Evolutionary conservation across 2,797 vertebrate species (phyloP).

Genomic region (Neopelma chrysocephalum): DNA sequence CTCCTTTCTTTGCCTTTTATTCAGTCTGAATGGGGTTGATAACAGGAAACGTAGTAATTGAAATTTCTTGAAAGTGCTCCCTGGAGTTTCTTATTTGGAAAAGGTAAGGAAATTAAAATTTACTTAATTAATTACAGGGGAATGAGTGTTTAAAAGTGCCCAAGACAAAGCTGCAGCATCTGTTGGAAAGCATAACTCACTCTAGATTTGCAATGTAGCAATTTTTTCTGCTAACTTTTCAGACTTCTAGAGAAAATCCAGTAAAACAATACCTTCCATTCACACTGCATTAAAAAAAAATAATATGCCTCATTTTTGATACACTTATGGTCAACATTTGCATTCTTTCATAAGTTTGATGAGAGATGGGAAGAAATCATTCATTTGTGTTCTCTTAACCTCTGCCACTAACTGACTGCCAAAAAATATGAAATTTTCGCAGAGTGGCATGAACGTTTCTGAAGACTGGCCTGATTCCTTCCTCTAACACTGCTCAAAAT

Average conservation of each 20-base stretch:
- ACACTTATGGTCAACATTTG: background rate
- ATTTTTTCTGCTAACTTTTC: background rate
- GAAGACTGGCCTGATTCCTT: background rate
- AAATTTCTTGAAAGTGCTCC: conserved; percentile 13
- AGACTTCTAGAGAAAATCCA: background rate
- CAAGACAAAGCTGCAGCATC: background rate
- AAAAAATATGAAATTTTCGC: background rate
- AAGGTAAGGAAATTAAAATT: conserved; percentile 24
- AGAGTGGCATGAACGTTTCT: background rate
- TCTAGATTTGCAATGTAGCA: background rate
- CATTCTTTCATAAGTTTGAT: background rate
- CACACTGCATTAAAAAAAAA: too few relatives aligned
- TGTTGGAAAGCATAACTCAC: background rate
- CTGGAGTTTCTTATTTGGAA: background rate
- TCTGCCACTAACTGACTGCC: background rate
- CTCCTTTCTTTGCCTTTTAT: background rate
- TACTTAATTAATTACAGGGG: conserved; percentile 8
- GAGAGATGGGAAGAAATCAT: background rate
- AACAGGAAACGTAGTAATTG: background rate
- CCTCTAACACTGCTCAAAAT: background rate
- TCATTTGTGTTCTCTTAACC: background rate
- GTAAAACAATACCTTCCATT: background rate
- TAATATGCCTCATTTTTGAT: background rate
- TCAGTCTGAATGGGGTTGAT: background rate
- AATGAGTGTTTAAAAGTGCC: background rate